Percentiles rank a stretch among this genome's conserved stretches.
Evolutionary conservation across 2,888 invertebrate genomes (phyloP).

Genomic region (Charanyca ferruginea): DNA sequence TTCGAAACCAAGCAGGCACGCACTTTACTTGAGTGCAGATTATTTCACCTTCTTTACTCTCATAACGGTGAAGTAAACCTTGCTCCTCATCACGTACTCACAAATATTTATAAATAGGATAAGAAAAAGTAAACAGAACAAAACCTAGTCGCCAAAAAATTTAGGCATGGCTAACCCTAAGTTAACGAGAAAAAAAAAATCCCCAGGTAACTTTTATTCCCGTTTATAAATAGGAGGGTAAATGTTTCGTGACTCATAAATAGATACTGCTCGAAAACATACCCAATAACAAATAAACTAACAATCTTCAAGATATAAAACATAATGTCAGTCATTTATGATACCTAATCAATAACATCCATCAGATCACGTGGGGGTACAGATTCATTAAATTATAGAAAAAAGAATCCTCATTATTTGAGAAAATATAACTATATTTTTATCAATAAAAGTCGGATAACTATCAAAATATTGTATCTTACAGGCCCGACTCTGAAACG

Average conservation of each 20-base stretch:
- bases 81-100: too few relatives aligned
- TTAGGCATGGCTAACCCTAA: too few relatives aligned
- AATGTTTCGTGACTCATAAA: not conserved
- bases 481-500: conserved; percentile 58
- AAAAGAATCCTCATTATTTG: conserved; percentile 39
- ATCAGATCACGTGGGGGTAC: conserved; percentile 21
- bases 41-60: too few relatives aligned
- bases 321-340: conserved; percentile 43
- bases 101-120: too few relatives aligned
- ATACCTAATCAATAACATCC: conserved; percentile 36
- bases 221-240: too few relatives aligned
- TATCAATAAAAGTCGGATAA: conserved; percentile 58
- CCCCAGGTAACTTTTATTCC: too few relatives aligned
- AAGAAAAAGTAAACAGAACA: too few relatives aligned
- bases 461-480: conserved; percentile 56
- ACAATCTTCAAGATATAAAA: conserved; percentile 17
- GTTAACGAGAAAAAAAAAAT: too few relatives aligned
- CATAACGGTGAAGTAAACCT: too few relatives aligned
- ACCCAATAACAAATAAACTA: conserved; percentile 12
- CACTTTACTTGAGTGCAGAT: too few relatives aligned
- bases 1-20: too few relatives aligned
- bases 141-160: too few relatives aligned
- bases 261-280: not conserved
- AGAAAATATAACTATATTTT: conserved; percentile 49
- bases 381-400: conserved; percentile 40